Conservation (phyloP, 2,888 invertebrate species). For the Ischnus inquisitorius region DNA sequence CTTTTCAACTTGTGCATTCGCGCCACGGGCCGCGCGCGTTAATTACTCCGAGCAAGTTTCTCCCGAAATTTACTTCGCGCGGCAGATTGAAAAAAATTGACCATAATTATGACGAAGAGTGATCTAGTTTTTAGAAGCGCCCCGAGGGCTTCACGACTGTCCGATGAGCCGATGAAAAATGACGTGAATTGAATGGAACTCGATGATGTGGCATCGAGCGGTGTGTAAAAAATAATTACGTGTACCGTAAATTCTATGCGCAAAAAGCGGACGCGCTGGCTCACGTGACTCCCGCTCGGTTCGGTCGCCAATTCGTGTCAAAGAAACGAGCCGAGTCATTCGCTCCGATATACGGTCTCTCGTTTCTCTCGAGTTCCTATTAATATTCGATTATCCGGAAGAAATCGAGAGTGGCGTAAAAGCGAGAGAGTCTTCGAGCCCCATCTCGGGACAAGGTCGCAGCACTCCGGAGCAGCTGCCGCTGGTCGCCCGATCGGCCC, state of each 20-base stretch:
- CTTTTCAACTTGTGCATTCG: slow-evolving; percentile 9
- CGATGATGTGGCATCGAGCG: neutral
- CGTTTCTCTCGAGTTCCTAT: slow-evolving; percentile 38
- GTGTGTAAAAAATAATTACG: slow-evolving; percentile 38
- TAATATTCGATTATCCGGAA: slow-evolving; percentile 74
- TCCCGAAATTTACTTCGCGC: neutral
- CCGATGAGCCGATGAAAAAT: slow-evolving; percentile 46
- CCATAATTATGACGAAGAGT: slow-evolving; percentile 28
- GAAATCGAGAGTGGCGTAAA: slow-evolving; percentile 80
- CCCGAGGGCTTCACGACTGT: slow-evolving; percentile 24
- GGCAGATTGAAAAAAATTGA: neutral
- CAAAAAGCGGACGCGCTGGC: too few species aligned
- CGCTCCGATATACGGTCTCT: neutral
- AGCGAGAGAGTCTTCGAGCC: slow-evolving; percentile 67
- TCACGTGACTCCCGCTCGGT: neutral
- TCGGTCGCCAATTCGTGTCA: slow-evolving; percentile 1
- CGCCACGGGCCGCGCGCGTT: neutral
- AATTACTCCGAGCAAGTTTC: slow-evolving; percentile 17
- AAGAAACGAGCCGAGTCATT: neutral
- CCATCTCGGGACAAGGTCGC: slow-evolving; percentile 78
- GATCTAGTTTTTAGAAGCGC: slow-evolving; percentile 31
- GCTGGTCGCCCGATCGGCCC: slow-evolving; percentile 42
- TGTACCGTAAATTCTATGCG: too few species aligned
- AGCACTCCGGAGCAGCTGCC: slow-evolving; percentile 61
- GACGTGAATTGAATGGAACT: slow-evolving; percentile 24